phyloP scores from a whole-genome alignment of 2,888 invertebrate species.

The Caenorhabditis sinica region DNA sequence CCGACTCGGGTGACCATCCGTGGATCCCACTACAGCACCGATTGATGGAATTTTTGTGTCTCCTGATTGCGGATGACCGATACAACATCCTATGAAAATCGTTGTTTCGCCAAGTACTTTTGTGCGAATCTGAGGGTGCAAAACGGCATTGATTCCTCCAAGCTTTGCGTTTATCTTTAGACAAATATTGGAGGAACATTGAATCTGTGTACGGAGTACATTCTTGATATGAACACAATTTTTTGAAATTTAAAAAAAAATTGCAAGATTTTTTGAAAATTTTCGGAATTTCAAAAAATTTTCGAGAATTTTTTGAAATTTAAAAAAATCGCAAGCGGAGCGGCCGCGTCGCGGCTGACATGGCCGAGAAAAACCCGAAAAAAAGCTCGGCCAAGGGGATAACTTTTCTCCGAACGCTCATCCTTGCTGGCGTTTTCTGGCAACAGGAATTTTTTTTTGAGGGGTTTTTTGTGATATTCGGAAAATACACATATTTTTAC shows the following conservation, averaged over 20 bases:
- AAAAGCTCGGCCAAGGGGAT: no score
- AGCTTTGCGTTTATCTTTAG: slow-evolving; percentile 99
- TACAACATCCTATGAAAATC: slow-evolving; percentile 92
- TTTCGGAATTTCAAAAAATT: no score
- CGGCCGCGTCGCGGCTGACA: no score
- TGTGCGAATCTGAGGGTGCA: slow-evolving; percentile 94
- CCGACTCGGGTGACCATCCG: slow-evolving; percentile 95
- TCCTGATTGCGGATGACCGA: slow-evolving; percentile 93
- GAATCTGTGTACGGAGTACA: slow-evolving; percentile 99
- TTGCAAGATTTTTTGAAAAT: no score
- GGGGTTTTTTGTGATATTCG: no score
- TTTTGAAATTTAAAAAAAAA: slow-evolving; percentile 94
- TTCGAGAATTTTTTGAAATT: no score
- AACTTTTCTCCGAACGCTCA: no score
- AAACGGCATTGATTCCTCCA: slow-evolving; percentile 98
- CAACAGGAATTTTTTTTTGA: no score
- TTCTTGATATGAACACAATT: slow-evolving; percentile 99
- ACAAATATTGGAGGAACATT: slow-evolving; percentile 98
- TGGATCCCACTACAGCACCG: slow-evolving; percentile 92
- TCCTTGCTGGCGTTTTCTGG: no score
- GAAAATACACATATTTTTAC: no score
- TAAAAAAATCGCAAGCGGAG: no score
- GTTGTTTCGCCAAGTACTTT: slow-evolving; percentile 98
- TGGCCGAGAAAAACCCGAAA: no score
- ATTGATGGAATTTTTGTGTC: slow-evolving; percentile 91